These are phyloP conservation scores for Nothura maculosa DNA, from an alignment of 2,797 vertebrate species.

Conservation along the genomic window DNA sequence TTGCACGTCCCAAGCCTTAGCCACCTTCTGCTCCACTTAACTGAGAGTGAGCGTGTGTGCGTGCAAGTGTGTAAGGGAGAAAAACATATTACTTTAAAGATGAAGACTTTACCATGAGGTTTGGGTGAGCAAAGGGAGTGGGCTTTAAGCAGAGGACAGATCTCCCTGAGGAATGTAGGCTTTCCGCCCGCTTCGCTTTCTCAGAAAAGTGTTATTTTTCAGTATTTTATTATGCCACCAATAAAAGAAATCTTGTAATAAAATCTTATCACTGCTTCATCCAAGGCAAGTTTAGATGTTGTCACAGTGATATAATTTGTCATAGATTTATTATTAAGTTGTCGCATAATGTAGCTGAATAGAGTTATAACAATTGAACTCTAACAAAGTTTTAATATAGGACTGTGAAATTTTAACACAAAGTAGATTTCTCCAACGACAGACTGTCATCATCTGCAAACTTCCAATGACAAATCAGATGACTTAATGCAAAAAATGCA, in stretches of 20 bases:
- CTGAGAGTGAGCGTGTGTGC: accelerated
- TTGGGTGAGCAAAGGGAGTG: not conserved
- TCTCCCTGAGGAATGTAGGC: accelerated
- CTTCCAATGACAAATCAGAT: conserved; percentile 67
- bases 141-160: not conserved
- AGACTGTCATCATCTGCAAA: conserved; percentile 66
- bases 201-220: conserved; percentile 54
- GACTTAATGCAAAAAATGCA: conserved; percentile 51
- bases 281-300: conserved; percentile 71
- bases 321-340: conserved; percentile 77
- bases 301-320: conserved; percentile 70
- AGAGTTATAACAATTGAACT: conserved; percentile 66
- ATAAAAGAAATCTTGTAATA: conserved; percentile 72
- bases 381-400: conserved; percentile 78
- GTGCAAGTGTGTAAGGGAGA: accelerated
- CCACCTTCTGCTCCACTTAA: not conserved
- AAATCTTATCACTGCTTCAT: conserved; percentile 65
- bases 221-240: conserved; percentile 64
- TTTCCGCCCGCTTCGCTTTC: not conserved
- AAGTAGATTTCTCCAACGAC: conserved; percentile 61
- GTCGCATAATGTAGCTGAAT: conserved; percentile 44
- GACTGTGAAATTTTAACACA: conserved; percentile 63
- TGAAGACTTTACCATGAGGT: not conserved
- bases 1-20: not conserved
- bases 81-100: not conserved